A percentile compares a stretch with the other conserved stretches of the same genome.
Evolutionary conservation across 2,888 invertebrate species (phyloP).

Genomic region (Nomada goodeniana): DNA sequence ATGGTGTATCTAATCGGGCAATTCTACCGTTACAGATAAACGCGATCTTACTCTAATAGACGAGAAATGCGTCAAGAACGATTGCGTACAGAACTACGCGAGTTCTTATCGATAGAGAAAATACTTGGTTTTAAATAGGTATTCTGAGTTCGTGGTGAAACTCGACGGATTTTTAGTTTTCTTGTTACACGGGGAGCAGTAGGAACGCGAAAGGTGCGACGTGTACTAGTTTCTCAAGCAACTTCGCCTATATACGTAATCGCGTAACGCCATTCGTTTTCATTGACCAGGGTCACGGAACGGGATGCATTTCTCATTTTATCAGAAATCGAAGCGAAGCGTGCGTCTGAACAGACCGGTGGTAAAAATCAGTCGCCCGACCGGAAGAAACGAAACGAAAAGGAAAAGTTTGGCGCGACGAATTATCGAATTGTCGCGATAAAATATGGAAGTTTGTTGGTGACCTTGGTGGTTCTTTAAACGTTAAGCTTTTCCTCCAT

Average conservation of each 20-base stretch:
- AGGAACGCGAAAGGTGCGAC: conserved; percentile 51
- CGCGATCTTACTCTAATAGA: background rate
- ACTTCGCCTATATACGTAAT: conserved; percentile 28
- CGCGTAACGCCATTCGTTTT: conserved; percentile 54
- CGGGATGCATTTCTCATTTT: conserved; percentile 42
- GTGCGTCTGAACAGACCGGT: too few relatives aligned
- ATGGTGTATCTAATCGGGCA: background rate
- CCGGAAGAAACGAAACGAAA: too few relatives aligned
- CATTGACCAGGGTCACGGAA: conserved; percentile 56
- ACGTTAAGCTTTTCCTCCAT: too few relatives aligned
- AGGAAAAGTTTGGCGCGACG: too few relatives aligned
- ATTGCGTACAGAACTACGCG: conserved; percentile 11
- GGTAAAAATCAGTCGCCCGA: too few relatives aligned
- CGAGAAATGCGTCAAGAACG: background rate
- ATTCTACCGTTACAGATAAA: background rate
- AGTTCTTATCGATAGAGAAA: conserved; percentile 26
- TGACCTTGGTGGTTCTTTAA: too few relatives aligned
- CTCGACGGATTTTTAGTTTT: conserved; percentile 20
- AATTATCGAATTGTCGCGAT: too few relatives aligned
- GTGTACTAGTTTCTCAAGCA: conserved; percentile 54
- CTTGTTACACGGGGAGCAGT: conserved; percentile 14
- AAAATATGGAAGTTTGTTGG: too few relatives aligned
- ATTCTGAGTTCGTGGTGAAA: background rate
- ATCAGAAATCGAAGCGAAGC: conserved; percentile 1
- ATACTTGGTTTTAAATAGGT: background rate